phyloP scores from a whole-genome alignment of 2,888 invertebrate genomes.

The Eupithecia subfuscata region DNA sequence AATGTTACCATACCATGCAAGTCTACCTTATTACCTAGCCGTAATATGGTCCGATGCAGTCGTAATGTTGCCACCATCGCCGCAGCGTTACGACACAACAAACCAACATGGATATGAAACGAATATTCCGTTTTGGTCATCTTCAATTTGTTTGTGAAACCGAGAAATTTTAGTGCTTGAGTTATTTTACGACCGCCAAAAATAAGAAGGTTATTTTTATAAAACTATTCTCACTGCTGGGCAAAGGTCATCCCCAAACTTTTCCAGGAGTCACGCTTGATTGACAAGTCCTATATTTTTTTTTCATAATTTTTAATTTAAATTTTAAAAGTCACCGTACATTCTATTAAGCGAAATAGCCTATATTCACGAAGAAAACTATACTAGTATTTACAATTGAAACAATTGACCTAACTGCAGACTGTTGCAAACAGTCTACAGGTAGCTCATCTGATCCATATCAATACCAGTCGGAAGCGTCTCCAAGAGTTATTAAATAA shows the following conservation, averaged over 20 bases:
- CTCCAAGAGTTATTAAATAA: too few species aligned
- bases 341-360: too few species aligned
- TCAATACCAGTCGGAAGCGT: too few species aligned
- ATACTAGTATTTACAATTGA: too few species aligned
- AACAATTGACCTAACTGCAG: too few species aligned
- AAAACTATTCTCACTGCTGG: neutral
- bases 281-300: too few species aligned
- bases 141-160: slow-evolving; percentile 21
- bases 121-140: slow-evolving; percentile 17
- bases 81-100: slow-evolving; percentile 16
- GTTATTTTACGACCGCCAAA: neutral
- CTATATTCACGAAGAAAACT: too few species aligned
- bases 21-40: neutral
- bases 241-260: neutral
- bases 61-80: neutral
- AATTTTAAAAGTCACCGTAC: neutral
- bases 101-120: slow-evolving; percentile 10
- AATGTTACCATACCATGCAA: neutral
- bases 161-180: neutral
- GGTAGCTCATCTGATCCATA: too few species aligned
- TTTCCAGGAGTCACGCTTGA: neutral
- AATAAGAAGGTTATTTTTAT: neutral
- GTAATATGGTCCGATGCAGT: neutral
- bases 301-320: too few species aligned
- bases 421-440: too few species aligned